Conservation (phyloP, 2,888 invertebrate species). For the Rhagium mordax region DNA sequence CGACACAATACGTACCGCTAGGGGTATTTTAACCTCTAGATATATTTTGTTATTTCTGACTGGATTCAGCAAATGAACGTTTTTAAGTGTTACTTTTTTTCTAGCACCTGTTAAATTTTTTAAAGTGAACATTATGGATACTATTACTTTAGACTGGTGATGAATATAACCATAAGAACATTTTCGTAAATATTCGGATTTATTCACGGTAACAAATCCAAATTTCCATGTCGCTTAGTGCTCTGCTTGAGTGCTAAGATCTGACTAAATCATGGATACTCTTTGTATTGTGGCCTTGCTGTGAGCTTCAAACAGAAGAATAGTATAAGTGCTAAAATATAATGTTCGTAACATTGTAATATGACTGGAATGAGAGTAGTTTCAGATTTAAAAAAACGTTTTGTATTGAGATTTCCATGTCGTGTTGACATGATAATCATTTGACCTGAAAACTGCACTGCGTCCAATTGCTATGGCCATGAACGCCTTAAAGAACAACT, state of each 20-base stretch:
- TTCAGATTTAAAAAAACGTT: neutral
- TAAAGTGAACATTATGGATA: too few relatives aligned
- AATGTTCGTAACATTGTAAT: neutral
- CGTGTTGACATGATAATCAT: too few relatives aligned
- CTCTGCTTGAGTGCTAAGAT: too few relatives aligned
- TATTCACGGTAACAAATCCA: too few relatives aligned
- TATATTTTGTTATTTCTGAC: neutral
- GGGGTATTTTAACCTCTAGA: neutral
- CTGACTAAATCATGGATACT: too few relatives aligned
- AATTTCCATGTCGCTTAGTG: neutral
- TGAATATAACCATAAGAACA: too few relatives aligned
- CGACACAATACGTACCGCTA: neutral
- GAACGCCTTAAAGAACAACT: constrained; percentile 9
- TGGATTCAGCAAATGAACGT: neutral
- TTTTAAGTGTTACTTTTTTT: neutral
- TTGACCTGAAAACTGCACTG: neutral
- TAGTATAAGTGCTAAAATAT: neutral
- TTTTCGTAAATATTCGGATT: too few relatives aligned
- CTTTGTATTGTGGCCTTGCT: too few relatives aligned
- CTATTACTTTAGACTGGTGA: too few relatives aligned
- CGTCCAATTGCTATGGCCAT: neutral
- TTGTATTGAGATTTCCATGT: neutral
- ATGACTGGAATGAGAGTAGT: neutral
- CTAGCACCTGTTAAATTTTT: neutral
- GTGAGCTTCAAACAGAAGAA: neutral